Evolutionary conservation across 2,113 vertebrate species (phyloP).

Genomic region (Nettapus auritus): DNA sequence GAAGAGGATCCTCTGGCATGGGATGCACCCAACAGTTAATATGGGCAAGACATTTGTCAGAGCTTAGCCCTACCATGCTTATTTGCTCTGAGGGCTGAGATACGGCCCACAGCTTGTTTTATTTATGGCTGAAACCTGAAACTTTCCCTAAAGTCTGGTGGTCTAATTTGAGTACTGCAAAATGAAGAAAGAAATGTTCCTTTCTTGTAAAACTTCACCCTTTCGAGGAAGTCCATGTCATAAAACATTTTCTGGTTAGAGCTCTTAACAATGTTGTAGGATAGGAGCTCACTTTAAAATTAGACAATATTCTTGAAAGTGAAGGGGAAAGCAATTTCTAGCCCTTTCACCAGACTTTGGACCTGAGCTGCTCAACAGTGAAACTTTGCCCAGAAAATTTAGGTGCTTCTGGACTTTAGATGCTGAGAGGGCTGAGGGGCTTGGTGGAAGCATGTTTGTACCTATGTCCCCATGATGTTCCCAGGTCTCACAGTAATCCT

Average conservation of each 20-base stretch:
- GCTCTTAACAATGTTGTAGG: background rate
- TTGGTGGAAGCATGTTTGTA: background rate
- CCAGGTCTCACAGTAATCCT: background rate
- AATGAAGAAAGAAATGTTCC: background rate
- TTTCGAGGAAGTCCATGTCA: background rate
- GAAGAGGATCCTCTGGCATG: background rate
- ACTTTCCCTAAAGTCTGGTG: background rate
- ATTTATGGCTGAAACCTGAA: background rate
- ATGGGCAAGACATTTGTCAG: rapidly evolving
- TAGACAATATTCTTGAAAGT: background rate
- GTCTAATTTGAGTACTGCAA: background rate
- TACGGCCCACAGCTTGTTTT: background rate
- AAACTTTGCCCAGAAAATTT: background rate
- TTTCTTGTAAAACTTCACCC: background rate
- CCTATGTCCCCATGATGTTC: background rate
- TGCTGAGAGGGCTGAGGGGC: background rate
- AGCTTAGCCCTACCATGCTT: background rate
- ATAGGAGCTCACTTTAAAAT: background rate
- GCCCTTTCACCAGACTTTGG: background rate
- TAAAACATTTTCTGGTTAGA: background rate
- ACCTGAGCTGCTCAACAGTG: background rate
- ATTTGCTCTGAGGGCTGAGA: background rate
- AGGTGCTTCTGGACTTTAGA: background rate
- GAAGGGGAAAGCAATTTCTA: background rate
- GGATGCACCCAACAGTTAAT: background rate